A percentile compares a stretch with the other conserved stretches of the same genome.
These are phyloP conservation scores for Nysson spinosus DNA, from an alignment of 2,888 invertebrate species.

Conservation along the genomic window DNA sequence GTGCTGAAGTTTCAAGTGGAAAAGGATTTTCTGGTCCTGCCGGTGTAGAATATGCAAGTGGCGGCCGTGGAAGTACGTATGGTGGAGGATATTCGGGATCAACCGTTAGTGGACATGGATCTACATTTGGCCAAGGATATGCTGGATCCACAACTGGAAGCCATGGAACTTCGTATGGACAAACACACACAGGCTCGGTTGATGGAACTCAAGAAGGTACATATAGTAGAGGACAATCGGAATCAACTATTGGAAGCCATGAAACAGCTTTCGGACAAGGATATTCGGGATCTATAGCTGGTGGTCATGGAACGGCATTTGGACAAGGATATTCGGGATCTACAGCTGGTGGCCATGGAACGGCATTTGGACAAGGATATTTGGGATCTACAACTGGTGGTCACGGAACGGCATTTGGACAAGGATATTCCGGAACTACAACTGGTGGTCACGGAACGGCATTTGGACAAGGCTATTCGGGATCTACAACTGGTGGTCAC, in stretches of 20 bases:
- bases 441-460: too few species aligned
- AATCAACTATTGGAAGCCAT: conserved; percentile 2
- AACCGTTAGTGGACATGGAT: not conserved
- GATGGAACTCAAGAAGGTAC: not conserved
- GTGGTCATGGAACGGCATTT: too few species aligned
- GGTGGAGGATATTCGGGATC: conserved; percentile 22
- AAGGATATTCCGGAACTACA: conserved; percentile 15
- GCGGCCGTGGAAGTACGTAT: not conserved
- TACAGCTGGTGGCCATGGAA: conserved; percentile 15
- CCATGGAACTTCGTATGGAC: not conserved
- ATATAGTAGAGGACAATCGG: conserved; percentile 7
- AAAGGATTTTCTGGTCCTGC: conserved; percentile 28
- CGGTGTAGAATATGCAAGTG: conserved; percentile 17
- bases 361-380: conserved; percentile 2
- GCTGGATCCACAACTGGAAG: conserved; percentile 6
- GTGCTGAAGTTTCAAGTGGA: conserved; percentile 9
- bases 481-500: too few species aligned
- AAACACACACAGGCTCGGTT: not conserved
- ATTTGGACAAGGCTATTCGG: too few species aligned
- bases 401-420: not conserved
- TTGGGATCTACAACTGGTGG: conserved; percentile 13
- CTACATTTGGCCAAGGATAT: not conserved
- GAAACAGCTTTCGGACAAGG: not conserved
- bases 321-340: conserved; percentile 13
- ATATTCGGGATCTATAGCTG: not conserved